Evolutionary conservation across 2,797 vertebrate species (phyloP).

Genomic region (Falco peregrinus): DNA sequence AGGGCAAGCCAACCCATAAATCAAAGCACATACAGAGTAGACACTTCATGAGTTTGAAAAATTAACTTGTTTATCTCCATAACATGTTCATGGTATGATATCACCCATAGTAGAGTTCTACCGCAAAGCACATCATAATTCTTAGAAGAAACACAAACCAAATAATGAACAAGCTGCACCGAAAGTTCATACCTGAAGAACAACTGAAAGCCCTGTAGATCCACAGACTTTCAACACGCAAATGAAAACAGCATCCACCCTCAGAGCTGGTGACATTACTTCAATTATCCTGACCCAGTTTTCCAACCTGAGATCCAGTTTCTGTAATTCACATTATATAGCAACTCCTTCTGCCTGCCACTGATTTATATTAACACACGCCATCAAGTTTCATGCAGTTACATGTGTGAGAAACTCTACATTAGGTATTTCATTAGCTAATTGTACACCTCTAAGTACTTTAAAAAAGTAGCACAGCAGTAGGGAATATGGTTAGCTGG

Average conservation of each 20-base stretch:
- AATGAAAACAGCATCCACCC: background rate
- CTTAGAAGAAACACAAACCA: background rate
- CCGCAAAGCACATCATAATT: background rate
- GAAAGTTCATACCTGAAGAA: background rate
- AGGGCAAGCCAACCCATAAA: background rate
- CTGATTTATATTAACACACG: background rate
- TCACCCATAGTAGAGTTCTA: background rate
- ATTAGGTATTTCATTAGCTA: background rate
- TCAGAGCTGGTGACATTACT: background rate
- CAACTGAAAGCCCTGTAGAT: background rate
- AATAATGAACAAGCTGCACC: background rate
- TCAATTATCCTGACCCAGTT: background rate
- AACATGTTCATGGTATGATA: background rate
- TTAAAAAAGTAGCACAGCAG: background rate
- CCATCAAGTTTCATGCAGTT: background rate
- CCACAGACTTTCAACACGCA: background rate
- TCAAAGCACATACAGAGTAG: rapidly evolving
- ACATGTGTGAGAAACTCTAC: background rate
- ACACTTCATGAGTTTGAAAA: background rate
- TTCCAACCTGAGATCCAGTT: background rate
- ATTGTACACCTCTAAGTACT: background rate
- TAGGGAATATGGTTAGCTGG: background rate
- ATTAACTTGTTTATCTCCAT: background rate
- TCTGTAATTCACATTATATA: background rate
- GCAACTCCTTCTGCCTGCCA: background rate